Evolutionary conservation across 2,888 invertebrate genomes (phyloP).

Genomic region (Lithosia quadra): DNA sequence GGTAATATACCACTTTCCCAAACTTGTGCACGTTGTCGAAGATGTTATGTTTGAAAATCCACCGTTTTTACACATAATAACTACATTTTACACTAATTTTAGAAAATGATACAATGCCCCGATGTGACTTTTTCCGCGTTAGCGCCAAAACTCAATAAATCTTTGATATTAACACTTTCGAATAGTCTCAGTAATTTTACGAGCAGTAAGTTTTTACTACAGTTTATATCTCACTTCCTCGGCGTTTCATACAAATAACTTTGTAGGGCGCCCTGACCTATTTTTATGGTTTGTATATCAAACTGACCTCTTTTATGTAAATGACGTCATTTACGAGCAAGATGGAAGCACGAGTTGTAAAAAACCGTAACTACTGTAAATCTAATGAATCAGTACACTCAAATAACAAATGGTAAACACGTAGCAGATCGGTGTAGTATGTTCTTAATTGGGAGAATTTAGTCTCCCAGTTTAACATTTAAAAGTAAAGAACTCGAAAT

Average conservation of each 20-base stretch:
- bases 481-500: not conserved
- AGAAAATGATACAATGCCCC: too few species aligned
- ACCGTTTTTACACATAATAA: too few species aligned
- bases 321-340: slow-evolving; percentile 16
- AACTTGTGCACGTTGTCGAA: too few species aligned
- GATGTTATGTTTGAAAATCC: too few species aligned
- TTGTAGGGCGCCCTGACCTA: slow-evolving; percentile 55
- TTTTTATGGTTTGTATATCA: slow-evolving; percentile 45
- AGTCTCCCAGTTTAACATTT: not conserved
- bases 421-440: not conserved
- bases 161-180: not conserved
- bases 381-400: not conserved
- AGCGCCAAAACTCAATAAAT: too few species aligned
- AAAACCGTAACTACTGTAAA: not conserved
- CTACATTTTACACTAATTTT: too few species aligned
- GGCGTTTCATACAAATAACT: slow-evolving; percentile 23
- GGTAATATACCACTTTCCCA: too few species aligned
- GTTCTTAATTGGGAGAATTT: not conserved
- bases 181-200: slow-evolving; percentile 32
- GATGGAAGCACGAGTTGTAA: not conserved
- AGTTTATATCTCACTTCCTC: slow-evolving; percentile 51
- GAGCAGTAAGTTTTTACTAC: too few species aligned
- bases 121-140: too few species aligned
- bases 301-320: slow-evolving; percentile 15
- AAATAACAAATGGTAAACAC: not conserved